Base-by-base conservation (phyloP, 1,140 invertebrate species). In the Bombus breviceps region DNA sequence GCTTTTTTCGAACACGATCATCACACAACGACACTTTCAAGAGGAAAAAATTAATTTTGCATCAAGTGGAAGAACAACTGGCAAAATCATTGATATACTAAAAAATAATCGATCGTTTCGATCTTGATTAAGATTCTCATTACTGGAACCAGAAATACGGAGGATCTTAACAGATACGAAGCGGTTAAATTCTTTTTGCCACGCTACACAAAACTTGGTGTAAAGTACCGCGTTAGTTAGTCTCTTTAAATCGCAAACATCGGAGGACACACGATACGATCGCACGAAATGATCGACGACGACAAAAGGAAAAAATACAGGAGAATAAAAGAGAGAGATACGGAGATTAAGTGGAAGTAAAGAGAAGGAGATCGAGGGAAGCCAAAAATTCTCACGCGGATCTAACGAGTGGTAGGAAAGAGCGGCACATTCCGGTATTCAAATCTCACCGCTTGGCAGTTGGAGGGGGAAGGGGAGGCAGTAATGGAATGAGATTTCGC, bases 401-500 rank as follows among this genome's bases (percentile, higher is more conserved):
- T 90, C 88, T 89, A 89, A 89, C 88, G 89, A 86, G 89, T 90
- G 82, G 85, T 85, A 75, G 64, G 88, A 89, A 59, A 83, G 79
- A 83, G 76, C 77, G 47, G 78, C 74, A 72, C 86, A 89, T 89
- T 89, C 89, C 86, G 53, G 81, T 72, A 68, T 79, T 73, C 78
- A 77, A 78, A 77, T 84, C 87, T 69, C 41, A 74, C 47, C 71
- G 80, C 43, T 53, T 18, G 66, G 28, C 32, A 41, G 28, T 47
- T 13, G 75, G 34, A n/a, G 74, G 69, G 62, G 39, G 57, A 25
- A 25, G 41, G 73, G 75, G 59, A 81, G 64, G 66, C 85, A 47
- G 87, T 82, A 88, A 80, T 81, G 88, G 87, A 92, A 93, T 89
- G 91, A 93, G 91, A 90, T 93, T 92, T 92, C 90, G 91, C 88